Evolutionary conservation across 2,888 invertebrate species (phyloP).

Genomic region (Aleiodes leptofemur): DNA sequence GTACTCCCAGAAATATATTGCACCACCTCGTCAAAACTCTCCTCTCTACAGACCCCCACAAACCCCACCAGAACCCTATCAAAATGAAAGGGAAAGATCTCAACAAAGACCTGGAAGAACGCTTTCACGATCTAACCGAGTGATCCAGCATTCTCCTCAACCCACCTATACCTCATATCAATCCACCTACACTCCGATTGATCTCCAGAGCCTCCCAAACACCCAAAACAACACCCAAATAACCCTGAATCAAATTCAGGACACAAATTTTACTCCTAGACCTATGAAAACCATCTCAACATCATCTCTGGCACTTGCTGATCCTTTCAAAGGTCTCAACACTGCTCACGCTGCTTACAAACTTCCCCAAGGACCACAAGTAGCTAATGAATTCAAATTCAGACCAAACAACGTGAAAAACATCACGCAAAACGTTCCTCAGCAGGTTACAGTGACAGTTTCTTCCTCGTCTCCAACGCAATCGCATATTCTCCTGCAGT

Average conservation of each 20-base stretch:
- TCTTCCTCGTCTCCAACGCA: slow-evolving; percentile 64
- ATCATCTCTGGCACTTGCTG: neutral
- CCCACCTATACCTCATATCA: slow-evolving; percentile 8
- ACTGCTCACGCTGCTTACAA: slow-evolving; percentile 45
- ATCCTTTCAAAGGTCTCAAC: slow-evolving; percentile 8
- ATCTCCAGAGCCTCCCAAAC: neutral
- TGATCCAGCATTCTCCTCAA: neutral
- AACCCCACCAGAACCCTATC: slow-evolving; percentile 5
- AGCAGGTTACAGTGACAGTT: slow-evolving; percentile 59
- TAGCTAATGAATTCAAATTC: neutral
- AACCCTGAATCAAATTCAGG: slow-evolving; percentile 6
- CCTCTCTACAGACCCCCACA: slow-evolving; percentile 3
- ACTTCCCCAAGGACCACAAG: slow-evolving; percentile 4
- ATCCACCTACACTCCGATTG: slow-evolving; percentile 5
- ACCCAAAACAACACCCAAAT: slow-evolving; percentile 5
- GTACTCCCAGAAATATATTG: neutral
- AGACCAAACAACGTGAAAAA: no score
- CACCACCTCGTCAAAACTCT: neutral
- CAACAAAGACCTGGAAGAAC: slow-evolving; percentile 19
- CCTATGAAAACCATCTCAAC: neutral
- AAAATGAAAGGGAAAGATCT: slow-evolving; percentile 9
- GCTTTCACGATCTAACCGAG: slow-evolving; percentile 10
- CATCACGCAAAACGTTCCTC: neutral
- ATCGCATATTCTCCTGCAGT: slow-evolving; percentile 67
- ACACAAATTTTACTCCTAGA: neutral